Conservation (phyloP, 2,888 invertebrate genomes). For the Emmelina monodactyla region DNA sequence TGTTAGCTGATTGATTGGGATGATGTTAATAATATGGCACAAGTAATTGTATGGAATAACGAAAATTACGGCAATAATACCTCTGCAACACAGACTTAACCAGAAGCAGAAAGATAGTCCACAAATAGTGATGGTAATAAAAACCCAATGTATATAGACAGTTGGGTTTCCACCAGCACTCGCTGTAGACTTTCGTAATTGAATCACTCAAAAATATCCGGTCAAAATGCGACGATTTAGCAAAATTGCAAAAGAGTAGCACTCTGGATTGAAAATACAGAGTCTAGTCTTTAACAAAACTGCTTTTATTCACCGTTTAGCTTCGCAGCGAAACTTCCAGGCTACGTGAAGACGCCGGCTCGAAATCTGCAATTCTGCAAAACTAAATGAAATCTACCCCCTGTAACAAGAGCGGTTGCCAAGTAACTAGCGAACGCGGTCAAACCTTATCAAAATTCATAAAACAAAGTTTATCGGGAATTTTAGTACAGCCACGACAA, state of each 20-base stretch:
- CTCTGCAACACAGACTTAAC: slow-evolving; percentile 5
- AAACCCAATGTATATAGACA: slow-evolving; percentile 55
- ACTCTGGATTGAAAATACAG: slow-evolving; percentile 38
- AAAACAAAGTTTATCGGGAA: no score
- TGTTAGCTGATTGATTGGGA: background rate
- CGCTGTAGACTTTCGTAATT: slow-evolving; percentile 38
- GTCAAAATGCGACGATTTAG: slow-evolving; percentile 27
- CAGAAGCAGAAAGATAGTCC: slow-evolving; percentile 34
- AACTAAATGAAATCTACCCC: no score
- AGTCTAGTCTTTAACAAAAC: slow-evolving; percentile 43
- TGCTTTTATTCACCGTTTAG: slow-evolving; percentile 17
- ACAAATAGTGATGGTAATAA: slow-evolving; percentile 57
- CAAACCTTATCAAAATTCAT: no score
- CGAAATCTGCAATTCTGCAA: background rate
- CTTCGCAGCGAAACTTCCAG: background rate
- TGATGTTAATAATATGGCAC: background rate
- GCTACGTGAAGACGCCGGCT: background rate
- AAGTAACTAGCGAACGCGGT: no score
- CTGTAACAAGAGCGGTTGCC: no score
- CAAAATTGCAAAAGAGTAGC: slow-evolving; percentile 38
- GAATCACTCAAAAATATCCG: slow-evolving; percentile 19
- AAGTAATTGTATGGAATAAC: slow-evolving; percentile 5
- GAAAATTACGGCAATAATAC: background rate
- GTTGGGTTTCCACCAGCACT: slow-evolving; percentile 59
- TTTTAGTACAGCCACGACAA: no score